These are phyloP conservation scores for Drosophila ercepeae DNA, from an alignment of 1,140 invertebrate genomes.

Conservation along the genomic window DNA sequence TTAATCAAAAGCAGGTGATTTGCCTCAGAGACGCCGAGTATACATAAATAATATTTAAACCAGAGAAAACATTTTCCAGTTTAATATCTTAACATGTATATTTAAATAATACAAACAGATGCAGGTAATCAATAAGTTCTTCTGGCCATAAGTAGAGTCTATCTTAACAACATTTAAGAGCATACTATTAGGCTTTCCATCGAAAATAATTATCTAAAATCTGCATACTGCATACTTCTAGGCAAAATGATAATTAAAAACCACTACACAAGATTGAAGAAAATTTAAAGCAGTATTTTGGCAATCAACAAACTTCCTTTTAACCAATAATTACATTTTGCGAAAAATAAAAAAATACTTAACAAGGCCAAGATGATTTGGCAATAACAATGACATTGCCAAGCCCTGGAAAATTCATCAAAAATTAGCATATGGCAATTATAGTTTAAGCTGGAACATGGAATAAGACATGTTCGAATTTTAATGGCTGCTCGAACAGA, in stretches of 20 bases:
- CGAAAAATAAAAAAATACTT: neutral
- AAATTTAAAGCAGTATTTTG: neutral
- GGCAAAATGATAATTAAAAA: neutral
- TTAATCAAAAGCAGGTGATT: too few relatives aligned
- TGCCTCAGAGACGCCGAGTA: too few relatives aligned
- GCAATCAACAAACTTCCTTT: neutral
- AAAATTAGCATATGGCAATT: slow-evolving; percentile 51
- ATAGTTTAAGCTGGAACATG: slow-evolving; percentile 44
- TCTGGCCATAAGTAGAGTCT: neutral
- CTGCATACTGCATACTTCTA: too few relatives aligned
- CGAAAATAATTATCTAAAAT: neutral
- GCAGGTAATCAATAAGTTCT: neutral
- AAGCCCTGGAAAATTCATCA: slow-evolving; percentile 20
- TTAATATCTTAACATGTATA: too few relatives aligned
- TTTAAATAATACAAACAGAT: neutral
- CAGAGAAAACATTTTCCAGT: too few relatives aligned
- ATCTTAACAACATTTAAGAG: neutral
- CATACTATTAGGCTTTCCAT: slow-evolving; percentile 12
- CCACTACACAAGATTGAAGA: neutral
- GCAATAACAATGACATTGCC: slow-evolving; percentile 10
- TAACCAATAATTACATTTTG: neutral
- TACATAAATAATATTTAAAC: too few relatives aligned
- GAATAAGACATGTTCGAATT: slow-evolving; percentile 58
- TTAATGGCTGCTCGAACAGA: slow-evolving; percentile 58
- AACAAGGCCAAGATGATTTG: neutral